Base-by-base conservation (phyloP, 35 echinoderm and acorn worm genomes). In the Lytechinus pictus region DNA sequence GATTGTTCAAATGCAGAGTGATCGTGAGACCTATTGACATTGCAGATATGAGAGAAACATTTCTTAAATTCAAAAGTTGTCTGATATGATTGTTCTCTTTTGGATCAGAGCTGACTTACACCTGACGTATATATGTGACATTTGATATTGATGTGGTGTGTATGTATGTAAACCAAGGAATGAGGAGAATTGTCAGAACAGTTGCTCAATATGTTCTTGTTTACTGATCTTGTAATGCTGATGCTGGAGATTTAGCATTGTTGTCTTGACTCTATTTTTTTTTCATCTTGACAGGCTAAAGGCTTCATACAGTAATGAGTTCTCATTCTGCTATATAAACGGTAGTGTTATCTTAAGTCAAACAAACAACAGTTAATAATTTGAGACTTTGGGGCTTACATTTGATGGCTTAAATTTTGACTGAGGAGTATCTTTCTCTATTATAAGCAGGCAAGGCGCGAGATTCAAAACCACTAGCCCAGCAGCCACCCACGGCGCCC, bases 21-120 rank as follows among this genome's bases (percentile, higher is more conserved):
- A 79, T 79, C 66, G 66, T 79, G 66, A 79, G 66, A 79, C 66
- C 66, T 79, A 79, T 79, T 79, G 66, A 79, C 66, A 79, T 79
- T 79, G 66, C 16, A 79, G 66, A 79, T 79, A 79, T 79, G 66
- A 24, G 66, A 79, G 66, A 79, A 79, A 79, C 66, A 79, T 79
- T 79, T 79, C 66, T 7, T 79, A 79, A 79, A 79, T 79, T 16
- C 66, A 79, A 79, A 79, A 79, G 66, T 79, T 79, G 66, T 79
- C 66, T 79, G 19, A 24, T 24, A 24, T 79, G 66, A 79, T 79
- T 79, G 19, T 79, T 79, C 66, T 79, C n/a, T 6, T 79, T 79
- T 24, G 66, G 19, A 79, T 79, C 66, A 79, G 12, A 79, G 66
- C 66, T 79, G 66, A 79, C 66, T 79, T 79, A 16, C 66, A 79